Evolutionary conservation across 2,797 vertebrate species (phyloP), one percentile per base, ranked within the genome.

Genomic region (Chaetodon trifasciatus): DNA sequence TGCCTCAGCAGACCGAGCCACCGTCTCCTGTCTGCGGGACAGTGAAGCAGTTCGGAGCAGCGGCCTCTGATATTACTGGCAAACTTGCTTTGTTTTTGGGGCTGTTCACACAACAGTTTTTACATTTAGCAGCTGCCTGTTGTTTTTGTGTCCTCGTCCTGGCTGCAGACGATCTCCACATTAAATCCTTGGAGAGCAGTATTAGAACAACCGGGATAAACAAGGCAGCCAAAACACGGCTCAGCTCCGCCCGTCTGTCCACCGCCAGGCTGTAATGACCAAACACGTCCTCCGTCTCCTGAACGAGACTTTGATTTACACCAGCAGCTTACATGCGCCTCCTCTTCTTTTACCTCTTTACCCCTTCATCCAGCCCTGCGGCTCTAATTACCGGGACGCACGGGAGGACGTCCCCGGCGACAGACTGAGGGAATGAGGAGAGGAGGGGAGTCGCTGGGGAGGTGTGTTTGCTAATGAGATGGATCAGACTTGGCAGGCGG

Each of bases 401-500:
- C 46, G n/a, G 81, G 81, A 78, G 50, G 73, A 79, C 56, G 69
- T 78, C 74, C 32, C 58, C 1, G 63, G 24, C 11, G 44, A 55
- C 39, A 21, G 68, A 24, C 61, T 4, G 73, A 52, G 62, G 57
- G 76, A 40, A 8, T 10, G 11, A 42, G 74, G 63, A 16, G 32
- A 46, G 65, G 70, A 44, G 56, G 52, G 19, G 4, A 44, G 62
- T 72, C 79, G 4, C 53, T 5, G 42, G 86, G 88, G 86, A 87
- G 80, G 83, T 8, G 77, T 80, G 86, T 82, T 77, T 78, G 87
- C 70, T 88, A 86, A 89, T 87, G 77, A 86, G 82, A 90, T 62
- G 79, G 79, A 90, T 88, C 63, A n/a, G 78, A 79, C 70, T 88
- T 89, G 86, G 86, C 89, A 90, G 80, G 81, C 74, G 17, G 78